Conservation (phyloP, 1,140 invertebrate species). For the Megalonaias nervosa region DNA sequence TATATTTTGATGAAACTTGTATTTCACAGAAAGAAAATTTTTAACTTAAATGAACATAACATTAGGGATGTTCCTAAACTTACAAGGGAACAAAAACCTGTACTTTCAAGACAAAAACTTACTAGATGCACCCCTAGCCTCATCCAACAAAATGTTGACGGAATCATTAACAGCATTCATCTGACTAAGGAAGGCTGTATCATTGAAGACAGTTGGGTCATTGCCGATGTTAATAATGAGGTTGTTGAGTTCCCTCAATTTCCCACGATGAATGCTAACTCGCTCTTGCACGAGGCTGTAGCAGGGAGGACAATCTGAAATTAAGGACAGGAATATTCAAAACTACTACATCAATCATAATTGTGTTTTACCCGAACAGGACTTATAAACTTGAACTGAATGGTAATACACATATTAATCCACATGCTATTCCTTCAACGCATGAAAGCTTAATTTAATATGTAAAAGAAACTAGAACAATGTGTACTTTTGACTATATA, state of each 20-base stretch:
- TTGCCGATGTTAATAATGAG: constrained; percentile 80
- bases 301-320: constrained; percentile 87
- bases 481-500: too few relatives aligned
- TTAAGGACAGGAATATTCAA: constrained; percentile 7
- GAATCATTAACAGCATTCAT: constrained; percentile 81
- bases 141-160: constrained; percentile 80
- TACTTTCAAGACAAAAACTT: constrained; percentile 44
- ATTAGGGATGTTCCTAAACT: too few relatives aligned
- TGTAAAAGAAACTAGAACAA: too few relatives aligned
- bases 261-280: constrained; percentile 84
- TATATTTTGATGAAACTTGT: too few relatives aligned
- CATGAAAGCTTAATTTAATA: too few relatives aligned
- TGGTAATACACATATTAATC: too few relatives aligned
- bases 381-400: too few relatives aligned
- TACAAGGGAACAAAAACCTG: too few relatives aligned
- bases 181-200: constrained; percentile 86
- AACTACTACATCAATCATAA: background rate
- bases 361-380: background rate
- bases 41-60: too few relatives aligned
- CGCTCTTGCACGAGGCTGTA: constrained; percentile 94
- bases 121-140: constrained; percentile 80
- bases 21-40: too few relatives aligned
- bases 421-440: too few relatives aligned
- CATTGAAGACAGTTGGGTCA: constrained; percentile 86
- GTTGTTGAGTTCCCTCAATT: constrained; percentile 82